These are phyloP conservation scores for Dinocampus coccinellae DNA, from an alignment of 2,888 invertebrate genomes.

Conservation along the genomic window DNA sequence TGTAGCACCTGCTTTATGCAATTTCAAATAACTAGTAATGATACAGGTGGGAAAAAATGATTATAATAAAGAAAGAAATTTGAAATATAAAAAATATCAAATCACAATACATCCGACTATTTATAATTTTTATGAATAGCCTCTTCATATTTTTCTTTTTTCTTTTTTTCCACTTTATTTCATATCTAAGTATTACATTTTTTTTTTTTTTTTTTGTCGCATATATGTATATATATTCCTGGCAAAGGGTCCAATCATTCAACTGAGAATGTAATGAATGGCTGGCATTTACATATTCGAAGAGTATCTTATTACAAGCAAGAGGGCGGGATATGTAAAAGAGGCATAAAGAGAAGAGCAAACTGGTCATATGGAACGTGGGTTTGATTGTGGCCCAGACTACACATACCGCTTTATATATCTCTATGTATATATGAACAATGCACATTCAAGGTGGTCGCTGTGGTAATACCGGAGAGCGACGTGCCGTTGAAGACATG, in stretches of 20 bases:
- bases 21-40: background rate
- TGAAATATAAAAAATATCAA: too few relatives aligned
- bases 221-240: conserved; percentile 10
- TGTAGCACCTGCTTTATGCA: conserved; percentile 44
- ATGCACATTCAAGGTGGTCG: conserved; percentile 67
- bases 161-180: background rate
- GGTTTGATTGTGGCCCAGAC: conserved; percentile 28
- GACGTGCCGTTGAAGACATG: conserved; percentile 68
- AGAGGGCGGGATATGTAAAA: conserved; percentile 15
- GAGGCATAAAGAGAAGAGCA: conserved; percentile 23
- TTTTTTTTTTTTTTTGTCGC: conserved; percentile 51
- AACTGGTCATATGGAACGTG: conserved; percentile 11
- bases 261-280: conserved; percentile 67
- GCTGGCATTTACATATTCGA: conserved; percentile 68
- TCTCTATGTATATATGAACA: conserved; percentile 56
- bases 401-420: conserved; percentile 15
- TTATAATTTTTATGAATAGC: too few relatives aligned
- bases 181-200: too few relatives aligned
- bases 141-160: too few relatives aligned
- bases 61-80: too few relatives aligned
- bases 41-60: background rate
- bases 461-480: conserved; percentile 60
- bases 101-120: too few relatives aligned
- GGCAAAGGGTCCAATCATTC: conserved; percentile 66
- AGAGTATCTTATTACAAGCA: conserved; percentile 69